Evolutionary conservation across 92 coral and sea anemone genomes (phyloP).

Genomic region (Phenganax stokvisi): DNA sequence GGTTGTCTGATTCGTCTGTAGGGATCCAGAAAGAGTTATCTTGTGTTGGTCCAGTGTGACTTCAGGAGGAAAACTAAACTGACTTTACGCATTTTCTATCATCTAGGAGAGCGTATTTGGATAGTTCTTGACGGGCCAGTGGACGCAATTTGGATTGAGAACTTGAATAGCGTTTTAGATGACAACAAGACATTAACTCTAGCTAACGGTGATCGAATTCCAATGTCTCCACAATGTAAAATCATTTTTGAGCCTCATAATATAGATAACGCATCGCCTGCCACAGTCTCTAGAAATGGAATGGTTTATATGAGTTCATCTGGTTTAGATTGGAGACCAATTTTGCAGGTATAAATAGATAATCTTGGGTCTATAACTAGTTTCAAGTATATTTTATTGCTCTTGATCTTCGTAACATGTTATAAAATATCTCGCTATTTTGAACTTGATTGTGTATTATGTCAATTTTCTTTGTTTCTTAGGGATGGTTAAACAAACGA

Average conservation of each 20-base stretch:
- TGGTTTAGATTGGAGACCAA: conserved; percentile 80
- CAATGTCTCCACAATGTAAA: conserved; percentile 85
- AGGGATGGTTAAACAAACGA: conserved; percentile 92
- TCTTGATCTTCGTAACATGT: too few species aligned
- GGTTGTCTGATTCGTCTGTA: too few species aligned
- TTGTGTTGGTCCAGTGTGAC: too few species aligned
- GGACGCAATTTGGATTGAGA: conserved; percentile 81
- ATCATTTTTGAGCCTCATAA: conserved; percentile 84
- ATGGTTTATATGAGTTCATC: conserved; percentile 94
- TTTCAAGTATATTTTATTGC: too few species aligned
- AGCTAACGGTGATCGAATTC: conserved; percentile 79
- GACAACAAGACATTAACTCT: conserved; percentile 81
- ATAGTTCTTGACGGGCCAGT: conserved; percentile 82
- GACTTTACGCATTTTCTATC: not conserved
- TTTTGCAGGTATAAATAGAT: conserved; percentile 46
- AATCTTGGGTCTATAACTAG: not conserved
- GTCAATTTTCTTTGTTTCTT: not conserved
- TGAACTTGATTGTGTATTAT: too few species aligned
- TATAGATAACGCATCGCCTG: conserved; percentile 80
- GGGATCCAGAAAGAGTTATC: too few species aligned
- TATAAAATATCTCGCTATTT: too few species aligned
- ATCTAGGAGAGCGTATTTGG: conserved; percentile 70
- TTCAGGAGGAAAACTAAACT: too few species aligned
- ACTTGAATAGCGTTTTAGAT: conserved; percentile 74
- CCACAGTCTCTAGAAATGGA: conserved; percentile 84